Conservation (phyloP, 2,113 vertebrate genomes). For the Ceyx cyanopectus region DNA sequence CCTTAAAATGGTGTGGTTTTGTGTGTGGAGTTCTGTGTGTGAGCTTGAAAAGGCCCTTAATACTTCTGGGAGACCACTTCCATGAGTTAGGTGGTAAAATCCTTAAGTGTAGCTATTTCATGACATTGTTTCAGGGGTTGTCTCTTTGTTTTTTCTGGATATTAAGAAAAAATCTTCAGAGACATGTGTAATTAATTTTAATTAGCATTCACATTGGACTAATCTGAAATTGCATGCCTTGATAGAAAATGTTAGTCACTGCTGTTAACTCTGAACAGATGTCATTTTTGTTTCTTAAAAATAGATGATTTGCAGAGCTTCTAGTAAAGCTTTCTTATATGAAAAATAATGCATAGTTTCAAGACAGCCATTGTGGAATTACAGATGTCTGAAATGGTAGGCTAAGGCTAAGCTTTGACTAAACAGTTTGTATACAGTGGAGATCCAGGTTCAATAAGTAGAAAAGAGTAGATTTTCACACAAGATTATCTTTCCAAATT, state of each 20-base stretch:
- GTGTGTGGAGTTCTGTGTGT: neutral
- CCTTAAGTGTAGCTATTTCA: neutral
- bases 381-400: neutral
- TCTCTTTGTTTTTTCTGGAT: conserved; percentile 7
- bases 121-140: neutral
- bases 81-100: neutral
- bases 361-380: neutral
- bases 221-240: conserved; percentile 37
- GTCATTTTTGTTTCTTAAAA: conserved; percentile 55
- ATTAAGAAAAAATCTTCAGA: conserved; percentile 11
- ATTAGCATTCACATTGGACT: conserved; percentile 63
- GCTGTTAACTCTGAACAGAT: conserved; percentile 74
- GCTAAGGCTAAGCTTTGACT: neutral
- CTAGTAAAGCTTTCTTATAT: neutral
- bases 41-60: neutral
- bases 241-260: conserved; percentile 75
- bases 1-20: neutral
- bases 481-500: neutral
- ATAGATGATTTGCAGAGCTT: conserved; percentile 58
- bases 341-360: neutral
- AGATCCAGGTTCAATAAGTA: neutral
- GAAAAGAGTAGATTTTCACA: neutral
- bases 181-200: conserved; percentile 71
- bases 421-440: neutral
- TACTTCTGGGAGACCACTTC: neutral